Evolutionary conservation across 35 echinoderm and acorn worm genomes (phyloP).

Genomic region (Apostichopus parvimensis): DNA sequence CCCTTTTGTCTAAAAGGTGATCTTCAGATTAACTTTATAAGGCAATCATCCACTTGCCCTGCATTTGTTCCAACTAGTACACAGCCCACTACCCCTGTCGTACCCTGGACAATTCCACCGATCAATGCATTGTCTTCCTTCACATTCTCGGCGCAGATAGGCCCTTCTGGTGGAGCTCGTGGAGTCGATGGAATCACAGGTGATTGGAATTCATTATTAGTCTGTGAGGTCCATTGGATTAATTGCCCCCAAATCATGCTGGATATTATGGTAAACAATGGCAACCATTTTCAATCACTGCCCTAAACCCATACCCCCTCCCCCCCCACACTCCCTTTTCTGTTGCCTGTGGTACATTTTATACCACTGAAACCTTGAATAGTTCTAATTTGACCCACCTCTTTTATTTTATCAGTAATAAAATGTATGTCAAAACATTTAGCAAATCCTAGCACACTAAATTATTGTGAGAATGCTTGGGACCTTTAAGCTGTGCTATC

Average conservation of each 20-base stretch:
- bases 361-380: no score
- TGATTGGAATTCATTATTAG: neutral
- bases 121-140: neutral
- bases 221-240: neutral
- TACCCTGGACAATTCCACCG: slow-evolving; percentile 41
- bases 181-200: slow-evolving; percentile 65
- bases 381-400: no score
- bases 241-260: neutral
- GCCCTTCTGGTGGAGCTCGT: slow-evolving; percentile 48
- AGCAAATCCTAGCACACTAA: no score
- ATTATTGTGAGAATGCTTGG: no score
- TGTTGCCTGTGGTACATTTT: no score
- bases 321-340: no score
- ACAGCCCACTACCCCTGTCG: neutral
- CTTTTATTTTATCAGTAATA: no score
- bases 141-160: slow-evolving; percentile 50
- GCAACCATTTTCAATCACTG: no score
- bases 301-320: no score
- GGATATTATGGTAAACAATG: no score
- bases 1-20: slow-evolving; percentile 33
- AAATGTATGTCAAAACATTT: no score
- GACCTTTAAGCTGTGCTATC: no score
- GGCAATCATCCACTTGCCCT: slow-evolving; percentile 39
- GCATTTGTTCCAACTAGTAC: neutral
- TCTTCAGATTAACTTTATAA: slow-evolving; percentile 66